Conservation (phyloP, 2,113 vertebrate species). For the Aspiorhynchus laticeps region DNA sequence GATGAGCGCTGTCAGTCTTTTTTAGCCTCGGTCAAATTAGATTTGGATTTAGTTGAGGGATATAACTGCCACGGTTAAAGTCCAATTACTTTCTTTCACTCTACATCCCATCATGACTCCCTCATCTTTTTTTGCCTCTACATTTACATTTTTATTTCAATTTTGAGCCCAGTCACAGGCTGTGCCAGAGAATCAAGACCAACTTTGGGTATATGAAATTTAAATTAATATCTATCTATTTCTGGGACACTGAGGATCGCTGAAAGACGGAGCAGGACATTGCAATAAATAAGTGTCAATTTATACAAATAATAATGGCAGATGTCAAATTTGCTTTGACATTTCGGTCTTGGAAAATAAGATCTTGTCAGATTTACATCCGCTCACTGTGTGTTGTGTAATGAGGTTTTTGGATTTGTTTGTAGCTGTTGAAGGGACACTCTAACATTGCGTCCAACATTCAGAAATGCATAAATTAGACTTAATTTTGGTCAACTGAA, state of each 20-base stretch:
- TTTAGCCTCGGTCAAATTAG: slow-evolving; percentile 52
- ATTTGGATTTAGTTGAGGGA: slow-evolving; percentile 58
- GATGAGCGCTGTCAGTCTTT: slow-evolving; percentile 57
- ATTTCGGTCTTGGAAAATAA: slow-evolving; percentile 43
- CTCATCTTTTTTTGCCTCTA: slow-evolving; percentile 47
- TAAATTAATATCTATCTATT: slow-evolving; percentile 32
- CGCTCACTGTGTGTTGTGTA: slow-evolving; percentile 28
- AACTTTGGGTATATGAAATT: slow-evolving; percentile 46
- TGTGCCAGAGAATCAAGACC: slow-evolving; percentile 44
- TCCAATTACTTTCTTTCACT: slow-evolving; percentile 53
- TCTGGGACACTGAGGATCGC: slow-evolving; percentile 9
- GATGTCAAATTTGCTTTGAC: slow-evolving; percentile 49
- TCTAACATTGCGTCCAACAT: neutral
- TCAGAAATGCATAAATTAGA: neutral
- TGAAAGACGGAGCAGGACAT: slow-evolving; percentile 32
- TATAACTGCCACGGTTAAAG: slow-evolving; percentile 48
- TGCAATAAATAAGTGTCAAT: slow-evolving; percentile 48
- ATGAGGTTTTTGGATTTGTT: slow-evolving; percentile 27
- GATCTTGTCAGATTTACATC: slow-evolving; percentile 39
- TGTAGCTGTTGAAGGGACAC: neutral
- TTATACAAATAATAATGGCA: slow-evolving; percentile 47
- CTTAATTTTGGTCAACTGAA: neutral
- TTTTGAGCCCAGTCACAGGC: slow-evolving; percentile 43
- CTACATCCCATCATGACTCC: slow-evolving; percentile 47
- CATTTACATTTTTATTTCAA: slow-evolving; percentile 60